These are phyloP conservation scores for Micrasema longulum DNA, from an alignment of 1,140 invertebrate genomes.

Conservation along the genomic window DNA sequence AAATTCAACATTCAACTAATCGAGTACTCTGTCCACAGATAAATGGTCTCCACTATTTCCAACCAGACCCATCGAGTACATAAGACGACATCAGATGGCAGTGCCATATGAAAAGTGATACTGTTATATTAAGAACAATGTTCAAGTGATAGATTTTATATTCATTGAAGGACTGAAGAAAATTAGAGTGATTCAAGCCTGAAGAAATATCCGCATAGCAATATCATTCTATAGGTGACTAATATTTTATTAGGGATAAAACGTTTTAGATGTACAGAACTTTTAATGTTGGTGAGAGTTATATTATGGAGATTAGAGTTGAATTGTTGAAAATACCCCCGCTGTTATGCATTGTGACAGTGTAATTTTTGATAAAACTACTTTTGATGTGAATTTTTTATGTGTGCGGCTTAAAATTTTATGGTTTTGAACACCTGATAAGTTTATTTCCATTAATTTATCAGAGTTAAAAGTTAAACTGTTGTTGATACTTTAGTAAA, in stretches of 20 bases:
- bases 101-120: conserved; percentile 34
- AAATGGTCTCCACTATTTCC: conserved; percentile 80
- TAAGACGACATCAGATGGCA: conserved; percentile 56
- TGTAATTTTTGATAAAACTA: conserved; percentile 36
- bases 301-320: conserved; percentile 11
- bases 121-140: conserved; percentile 31
- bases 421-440: conserved; percentile 32
- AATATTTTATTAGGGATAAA: conserved; percentile 41
- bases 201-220: conserved; percentile 52
- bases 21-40: conserved; percentile 66
- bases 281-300: conserved; percentile 36
- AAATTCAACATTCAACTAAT: too few species aligned
- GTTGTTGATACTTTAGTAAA: conserved; percentile 38
- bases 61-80: conserved; percentile 70
- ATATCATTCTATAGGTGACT: conserved; percentile 55
- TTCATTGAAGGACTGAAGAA: conserved; percentile 32
- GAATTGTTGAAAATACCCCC: conserved; percentile 7
- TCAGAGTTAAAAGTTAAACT: conserved; percentile 33
- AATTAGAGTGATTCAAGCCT: conserved; percentile 50
- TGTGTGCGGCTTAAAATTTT: conserved; percentile 38
- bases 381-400: conserved; percentile 33
- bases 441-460: conserved; percentile 15
- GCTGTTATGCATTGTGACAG: conserved; percentile 13
- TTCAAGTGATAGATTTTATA: conserved; percentile 30
- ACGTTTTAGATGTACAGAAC: conserved; percentile 21